Evolutionary conservation across 2,888 invertebrate genomes (phyloP).

Genomic region (Zygothrica quintamaculata): DNA sequence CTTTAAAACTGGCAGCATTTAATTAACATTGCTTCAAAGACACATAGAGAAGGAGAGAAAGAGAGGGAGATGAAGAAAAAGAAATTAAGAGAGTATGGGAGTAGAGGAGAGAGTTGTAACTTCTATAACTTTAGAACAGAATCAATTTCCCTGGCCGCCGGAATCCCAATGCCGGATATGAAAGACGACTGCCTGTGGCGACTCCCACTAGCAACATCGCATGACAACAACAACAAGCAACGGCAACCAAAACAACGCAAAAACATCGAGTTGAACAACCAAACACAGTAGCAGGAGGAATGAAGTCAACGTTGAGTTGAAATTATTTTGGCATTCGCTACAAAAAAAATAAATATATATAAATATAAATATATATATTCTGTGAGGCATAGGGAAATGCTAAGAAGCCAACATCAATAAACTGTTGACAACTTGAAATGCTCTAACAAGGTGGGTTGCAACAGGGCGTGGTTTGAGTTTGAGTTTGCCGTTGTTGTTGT

Average conservation of each 20-base stretch:
- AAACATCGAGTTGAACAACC: slow-evolving; percentile 33
- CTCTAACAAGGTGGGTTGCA: slow-evolving; percentile 23
- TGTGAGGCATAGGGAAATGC: slow-evolving; percentile 19
- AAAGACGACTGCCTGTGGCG: slow-evolving; percentile 67
- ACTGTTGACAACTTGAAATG: slow-evolving; percentile 60
- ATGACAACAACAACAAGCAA: slow-evolving; percentile 27
- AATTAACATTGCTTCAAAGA: slow-evolving; percentile 61
- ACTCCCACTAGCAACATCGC: slow-evolving; percentile 22
- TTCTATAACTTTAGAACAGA: slow-evolving; percentile 29
- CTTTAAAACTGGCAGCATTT: slow-evolving; percentile 58
- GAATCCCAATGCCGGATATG: slow-evolving; percentile 66
- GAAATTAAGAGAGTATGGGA: background rate
- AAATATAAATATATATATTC: slow-evolving; percentile 57
- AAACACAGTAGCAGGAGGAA: slow-evolving; percentile 25
- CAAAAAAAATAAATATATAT: too few relatives aligned
- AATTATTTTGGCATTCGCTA: slow-evolving; percentile 59
- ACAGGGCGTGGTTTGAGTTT: background rate
- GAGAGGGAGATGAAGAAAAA: background rate
- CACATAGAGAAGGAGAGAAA: background rate
- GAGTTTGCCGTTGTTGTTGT: too few relatives aligned
- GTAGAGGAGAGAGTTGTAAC: background rate
- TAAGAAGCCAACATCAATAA: slow-evolving; percentile 71
- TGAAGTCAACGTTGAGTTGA: slow-evolving; percentile 40
- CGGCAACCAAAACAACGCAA: slow-evolving; percentile 21
- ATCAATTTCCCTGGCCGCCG: slow-evolving; percentile 68